A percentile compares a stretch with the other conserved stretches of the same genome.
phyloP scores from a whole-genome alignment of 2,888 invertebrate genomes.

The Andrena minutula region DNA sequence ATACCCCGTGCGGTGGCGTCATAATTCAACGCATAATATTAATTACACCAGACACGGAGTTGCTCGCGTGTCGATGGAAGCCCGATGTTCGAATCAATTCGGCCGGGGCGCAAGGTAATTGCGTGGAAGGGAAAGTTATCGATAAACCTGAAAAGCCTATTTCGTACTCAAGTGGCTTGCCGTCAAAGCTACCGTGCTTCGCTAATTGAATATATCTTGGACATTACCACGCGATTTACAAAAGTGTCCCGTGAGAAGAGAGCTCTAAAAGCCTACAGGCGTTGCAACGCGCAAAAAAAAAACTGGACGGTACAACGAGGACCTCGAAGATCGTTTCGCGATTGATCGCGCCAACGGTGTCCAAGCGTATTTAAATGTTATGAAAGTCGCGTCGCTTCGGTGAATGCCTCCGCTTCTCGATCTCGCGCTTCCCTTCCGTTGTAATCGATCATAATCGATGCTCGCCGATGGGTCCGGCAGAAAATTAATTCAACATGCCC shows the following conservation, averaged over 20 bases:
- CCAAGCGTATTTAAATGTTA: conserved; percentile 24
- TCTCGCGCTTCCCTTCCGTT: conserved; percentile 12
- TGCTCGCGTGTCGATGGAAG: conserved; percentile 38
- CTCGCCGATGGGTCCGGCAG: conserved; percentile 55
- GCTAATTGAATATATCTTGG: not conserved
- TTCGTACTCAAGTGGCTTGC: not conserved
- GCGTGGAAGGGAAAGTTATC: not conserved
- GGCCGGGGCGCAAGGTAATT: conserved; percentile 20
- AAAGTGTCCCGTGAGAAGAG: not conserved
- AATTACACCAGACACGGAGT: conserved; percentile 33
- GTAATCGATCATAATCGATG: conserved; percentile 61
- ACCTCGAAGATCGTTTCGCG: conserved; percentile 16
- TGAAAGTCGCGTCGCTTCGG: not conserved
- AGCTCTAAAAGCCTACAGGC: not conserved
- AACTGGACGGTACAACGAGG: not conserved
- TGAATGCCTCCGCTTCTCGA: not conserved
- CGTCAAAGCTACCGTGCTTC: not conserved
- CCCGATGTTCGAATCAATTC: conserved; percentile 24
- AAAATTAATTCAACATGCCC: conserved; percentile 75
- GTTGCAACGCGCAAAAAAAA: not conserved
- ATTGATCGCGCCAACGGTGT: not conserved
- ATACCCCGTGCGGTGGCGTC: conserved; percentile 3
- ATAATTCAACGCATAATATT: conserved; percentile 44
- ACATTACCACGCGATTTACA: not conserved
- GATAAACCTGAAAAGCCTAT: not conserved